Conservation (phyloP, 2,888 invertebrate species). For the Tanytarsus gracilentus region DNA sequence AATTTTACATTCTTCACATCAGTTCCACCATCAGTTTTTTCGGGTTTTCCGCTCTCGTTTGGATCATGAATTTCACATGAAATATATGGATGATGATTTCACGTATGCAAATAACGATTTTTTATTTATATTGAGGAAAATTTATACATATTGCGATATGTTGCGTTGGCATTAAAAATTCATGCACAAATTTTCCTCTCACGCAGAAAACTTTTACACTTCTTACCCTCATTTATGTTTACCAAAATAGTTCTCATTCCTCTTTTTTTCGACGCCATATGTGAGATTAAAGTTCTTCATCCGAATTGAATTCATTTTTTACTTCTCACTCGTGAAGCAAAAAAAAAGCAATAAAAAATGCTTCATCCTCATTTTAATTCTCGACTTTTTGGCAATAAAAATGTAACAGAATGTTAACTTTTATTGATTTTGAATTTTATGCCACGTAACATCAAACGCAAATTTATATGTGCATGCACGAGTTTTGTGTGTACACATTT, state of each 20-base stretch:
- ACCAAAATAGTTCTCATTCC: no score
- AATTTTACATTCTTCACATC: background rate
- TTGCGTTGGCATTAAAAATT: slow-evolving; percentile 11
- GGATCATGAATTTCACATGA: slow-evolving; percentile 21
- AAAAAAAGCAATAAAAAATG: no score
- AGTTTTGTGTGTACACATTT: no score
- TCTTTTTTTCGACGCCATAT: background rate
- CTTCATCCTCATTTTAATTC: no score
- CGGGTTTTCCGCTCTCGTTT: slow-evolving; percentile 17
- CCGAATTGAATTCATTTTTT: no score
- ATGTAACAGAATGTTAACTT: no score
- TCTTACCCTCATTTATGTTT: background rate
- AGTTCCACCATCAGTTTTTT: background rate
- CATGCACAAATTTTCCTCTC: background rate
- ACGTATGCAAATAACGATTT: slow-evolving; percentile 25
- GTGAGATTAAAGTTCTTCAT: background rate
- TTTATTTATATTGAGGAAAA: slow-evolving; percentile 11
- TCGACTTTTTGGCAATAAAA: no score
- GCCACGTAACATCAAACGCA: no score
- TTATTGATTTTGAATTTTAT: no score
- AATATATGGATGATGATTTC: slow-evolving; percentile 21
- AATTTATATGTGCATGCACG: no score
- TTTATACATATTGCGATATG: background rate
- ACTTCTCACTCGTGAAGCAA: background rate
- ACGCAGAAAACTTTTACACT: background rate